Percentiles rank a stretch among this genome's conserved stretches.
Evolutionary conservation across 2,113 vertebrate genomes (phyloP).

Genomic region (Pelobates fuscus): DNA sequence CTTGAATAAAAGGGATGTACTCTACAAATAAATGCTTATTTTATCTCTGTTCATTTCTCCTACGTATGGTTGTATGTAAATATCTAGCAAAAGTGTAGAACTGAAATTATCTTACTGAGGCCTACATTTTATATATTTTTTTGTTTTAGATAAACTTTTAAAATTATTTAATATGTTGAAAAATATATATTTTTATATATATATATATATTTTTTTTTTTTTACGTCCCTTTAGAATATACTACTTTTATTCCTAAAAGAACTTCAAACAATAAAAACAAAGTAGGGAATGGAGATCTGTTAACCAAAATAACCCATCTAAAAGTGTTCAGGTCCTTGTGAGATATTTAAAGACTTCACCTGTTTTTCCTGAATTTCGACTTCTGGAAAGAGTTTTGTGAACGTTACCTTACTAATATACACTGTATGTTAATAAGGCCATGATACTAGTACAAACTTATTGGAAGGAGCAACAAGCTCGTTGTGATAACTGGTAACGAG

Average conservation of each 20-base stretch:
- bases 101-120: too few relatives aligned
- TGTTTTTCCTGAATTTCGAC: constrained; percentile 53
- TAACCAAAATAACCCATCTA: constrained; percentile 27
- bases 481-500: constrained; percentile 57
- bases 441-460: constrained; percentile 58
- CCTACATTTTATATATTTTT: too few relatives aligned
- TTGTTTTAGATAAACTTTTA: too few relatives aligned
- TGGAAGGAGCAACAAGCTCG: constrained; percentile 70
- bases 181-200: too few relatives aligned
- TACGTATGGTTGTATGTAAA: too few relatives aligned
- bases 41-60: too few relatives aligned
- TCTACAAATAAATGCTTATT: too few relatives aligned
- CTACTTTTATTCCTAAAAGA: constrained; percentile 57
- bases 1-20: too few relatives aligned
- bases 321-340: neutral
- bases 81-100: too few relatives aligned
- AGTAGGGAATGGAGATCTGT: constrained; percentile 55
- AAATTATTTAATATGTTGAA: too few relatives aligned
- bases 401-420: constrained; percentile 57
- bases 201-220: constrained; percentile 60
- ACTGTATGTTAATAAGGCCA: constrained; percentile 46
- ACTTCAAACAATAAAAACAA: constrained; percentile 49
- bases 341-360: neutral
- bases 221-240: constrained; percentile 37
- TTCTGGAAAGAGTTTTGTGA: too few relatives aligned